Conservation (phyloP, 2,797 vertebrate genomes). For the Coccyzus lansbergi region DNA sequence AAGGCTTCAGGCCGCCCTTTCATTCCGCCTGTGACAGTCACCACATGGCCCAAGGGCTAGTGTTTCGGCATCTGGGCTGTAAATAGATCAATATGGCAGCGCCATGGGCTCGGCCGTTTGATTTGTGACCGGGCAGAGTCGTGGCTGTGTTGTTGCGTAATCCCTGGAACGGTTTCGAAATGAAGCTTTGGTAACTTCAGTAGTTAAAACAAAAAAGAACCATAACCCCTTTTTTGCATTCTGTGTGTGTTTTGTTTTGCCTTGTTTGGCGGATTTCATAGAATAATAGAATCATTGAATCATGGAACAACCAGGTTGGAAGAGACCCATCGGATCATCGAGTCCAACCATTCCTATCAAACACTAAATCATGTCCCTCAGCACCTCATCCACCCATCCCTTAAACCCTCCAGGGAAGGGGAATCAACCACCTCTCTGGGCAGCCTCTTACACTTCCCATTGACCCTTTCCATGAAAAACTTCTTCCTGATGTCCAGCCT, state of each 20-base stretch:
- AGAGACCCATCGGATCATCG: too few relatives aligned
- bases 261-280: background rate
- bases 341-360: too few relatives aligned
- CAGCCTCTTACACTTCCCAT: too few relatives aligned
- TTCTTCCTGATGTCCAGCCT: too few relatives aligned
- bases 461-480: too few relatives aligned
- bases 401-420: too few relatives aligned
- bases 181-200: background rate
- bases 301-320: too few relatives aligned
- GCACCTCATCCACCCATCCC: too few relatives aligned
- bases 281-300: too few relatives aligned
- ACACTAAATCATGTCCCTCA: too few relatives aligned
- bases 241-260: background rate
- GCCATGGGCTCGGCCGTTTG: background rate
- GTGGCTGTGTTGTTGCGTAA: background rate
- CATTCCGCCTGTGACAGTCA: slow-evolving; percentile 36
- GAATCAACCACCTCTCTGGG: too few relatives aligned
- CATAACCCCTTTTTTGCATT: background rate
- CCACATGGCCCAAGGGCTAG: slow-evolving; percentile 50
- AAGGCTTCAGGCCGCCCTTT: slow-evolving; percentile 5
- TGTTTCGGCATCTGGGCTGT: background rate
- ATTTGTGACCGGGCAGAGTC: background rate
- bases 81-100: slow-evolving; percentile 19
- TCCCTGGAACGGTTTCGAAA: background rate
- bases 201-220: background rate